A percentile compares a stretch with the other conserved stretches of the same genome.
Conservation (phyloP, 2,888 invertebrate genomes). For the Danaus chrysippus region DNA sequence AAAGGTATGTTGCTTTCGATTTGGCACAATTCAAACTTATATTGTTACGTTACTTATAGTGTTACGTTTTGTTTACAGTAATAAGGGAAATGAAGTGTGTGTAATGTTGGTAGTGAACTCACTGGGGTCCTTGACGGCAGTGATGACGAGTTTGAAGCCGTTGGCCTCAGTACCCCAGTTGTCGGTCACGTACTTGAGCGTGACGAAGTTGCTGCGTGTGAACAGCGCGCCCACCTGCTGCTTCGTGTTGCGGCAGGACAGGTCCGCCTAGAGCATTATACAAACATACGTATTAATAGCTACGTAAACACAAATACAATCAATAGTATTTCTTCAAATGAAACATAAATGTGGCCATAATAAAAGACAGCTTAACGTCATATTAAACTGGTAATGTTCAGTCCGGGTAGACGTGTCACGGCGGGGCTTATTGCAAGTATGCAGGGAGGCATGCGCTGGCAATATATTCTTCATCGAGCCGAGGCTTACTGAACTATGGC, state of each 20-base stretch:
- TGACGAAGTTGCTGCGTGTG: conserved; percentile 95
- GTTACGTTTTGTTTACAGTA: conserved; percentile 4
- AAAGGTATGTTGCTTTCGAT: too few relatives aligned
- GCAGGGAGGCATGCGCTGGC: conserved; percentile 33
- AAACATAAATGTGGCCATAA: too few relatives aligned
- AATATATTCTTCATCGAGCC: conserved; percentile 68
- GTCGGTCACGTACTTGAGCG: conserved; percentile 95
- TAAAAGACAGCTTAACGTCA: too few relatives aligned
- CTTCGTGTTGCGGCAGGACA: conserved; percentile 94
- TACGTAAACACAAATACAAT: too few relatives aligned
- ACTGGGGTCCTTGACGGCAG: conserved; percentile 96
- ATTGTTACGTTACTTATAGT: neutral
- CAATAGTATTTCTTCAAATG: too few relatives aligned
- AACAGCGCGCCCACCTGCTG: conserved; percentile 92
- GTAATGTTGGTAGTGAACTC: conserved; percentile 67
- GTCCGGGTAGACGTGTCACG: conserved; percentile 8
- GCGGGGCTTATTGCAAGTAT: conserved; percentile 22
- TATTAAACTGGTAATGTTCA: neutral
- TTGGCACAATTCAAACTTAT: too few relatives aligned
- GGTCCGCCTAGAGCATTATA: conserved; percentile 85
- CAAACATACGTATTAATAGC: too few relatives aligned
- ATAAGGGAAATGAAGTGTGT: neutral
- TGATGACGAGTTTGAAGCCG: conserved; percentile 95
- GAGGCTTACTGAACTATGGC: conserved; percentile 63
- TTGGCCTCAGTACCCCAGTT: conserved; percentile 95